Evolutionary conservation across 2,888 invertebrate species (phyloP).

Genomic region (Oligia latruncula): DNA sequence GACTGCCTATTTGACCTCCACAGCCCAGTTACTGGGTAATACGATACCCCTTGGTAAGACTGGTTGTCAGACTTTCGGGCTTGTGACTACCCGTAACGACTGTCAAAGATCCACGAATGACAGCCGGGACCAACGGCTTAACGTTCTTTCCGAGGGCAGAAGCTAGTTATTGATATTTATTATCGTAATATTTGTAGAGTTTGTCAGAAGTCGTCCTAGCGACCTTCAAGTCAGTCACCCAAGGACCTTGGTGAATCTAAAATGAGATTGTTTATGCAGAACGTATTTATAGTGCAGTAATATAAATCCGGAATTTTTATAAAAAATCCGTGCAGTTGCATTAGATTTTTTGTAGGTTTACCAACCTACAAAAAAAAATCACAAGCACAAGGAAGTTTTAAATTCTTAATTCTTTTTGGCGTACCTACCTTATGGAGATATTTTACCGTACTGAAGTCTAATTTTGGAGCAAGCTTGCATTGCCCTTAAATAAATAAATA

Average conservation of each 20-base stretch:
- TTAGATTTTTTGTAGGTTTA: background rate
- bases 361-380: too few species aligned
- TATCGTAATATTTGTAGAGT: conserved; percentile 4
- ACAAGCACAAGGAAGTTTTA: too few species aligned
- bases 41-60: too few species aligned
- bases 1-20: too few species aligned
- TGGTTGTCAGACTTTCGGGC: too few species aligned
- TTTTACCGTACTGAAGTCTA: background rate
- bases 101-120: too few species aligned
- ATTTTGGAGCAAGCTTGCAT: background rate
- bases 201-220: background rate
- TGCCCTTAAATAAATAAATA: too few species aligned
- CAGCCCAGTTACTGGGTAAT: too few species aligned
- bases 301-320: background rate
- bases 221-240: conserved; percentile 11
- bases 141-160: too few species aligned
- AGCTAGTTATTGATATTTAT: background rate
- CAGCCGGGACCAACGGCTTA: too few species aligned
- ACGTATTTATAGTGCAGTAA: conserved; percentile 6
- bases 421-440: background rate
- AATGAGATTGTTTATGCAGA: background rate
- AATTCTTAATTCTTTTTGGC: background rate
- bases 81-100: too few species aligned
- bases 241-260: conserved; percentile 1
- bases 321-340: background rate